Evolutionary conservation across 2,888 invertebrate genomes (phyloP).

Genomic region (Drosophila pegasa): DNA sequence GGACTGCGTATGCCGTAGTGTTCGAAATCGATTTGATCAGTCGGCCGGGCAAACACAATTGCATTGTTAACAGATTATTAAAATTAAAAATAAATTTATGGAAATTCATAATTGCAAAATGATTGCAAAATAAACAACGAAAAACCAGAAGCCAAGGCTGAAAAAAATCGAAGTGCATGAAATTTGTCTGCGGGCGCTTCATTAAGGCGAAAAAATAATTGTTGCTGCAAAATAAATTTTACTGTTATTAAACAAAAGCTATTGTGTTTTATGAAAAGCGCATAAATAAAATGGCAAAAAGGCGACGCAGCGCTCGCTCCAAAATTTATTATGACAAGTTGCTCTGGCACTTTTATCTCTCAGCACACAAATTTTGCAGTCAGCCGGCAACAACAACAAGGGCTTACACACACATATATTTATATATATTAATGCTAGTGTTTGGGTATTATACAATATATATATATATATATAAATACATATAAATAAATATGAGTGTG

Average conservation of each 20-base stretch:
- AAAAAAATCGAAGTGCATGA: constrained; percentile 63
- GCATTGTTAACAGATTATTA: constrained; percentile 75
- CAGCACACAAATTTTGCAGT: constrained; percentile 79
- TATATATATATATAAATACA: neutral
- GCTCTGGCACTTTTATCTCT: constrained; percentile 83
- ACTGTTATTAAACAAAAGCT: constrained; percentile 77
- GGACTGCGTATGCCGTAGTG: constrained; percentile 38
- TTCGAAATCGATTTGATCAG: constrained; percentile 52
- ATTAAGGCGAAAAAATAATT: constrained; percentile 58
- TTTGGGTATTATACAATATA: constrained; percentile 64
- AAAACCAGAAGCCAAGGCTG: constrained; percentile 4
- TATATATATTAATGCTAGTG: constrained; percentile 55
- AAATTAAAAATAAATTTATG: constrained; percentile 69
- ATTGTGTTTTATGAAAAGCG: constrained; percentile 79
- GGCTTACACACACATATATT: constrained; percentile 14
- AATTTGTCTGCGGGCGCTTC: constrained; percentile 62
- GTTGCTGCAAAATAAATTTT: constrained; percentile 62
- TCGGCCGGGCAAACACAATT: constrained; percentile 27
- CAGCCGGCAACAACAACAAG: constrained; percentile 44
- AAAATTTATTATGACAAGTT: constrained; percentile 84
- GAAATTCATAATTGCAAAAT: constrained; percentile 66
- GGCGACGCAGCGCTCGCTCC: constrained; percentile 62
- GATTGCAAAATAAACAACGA: constrained; percentile 27
- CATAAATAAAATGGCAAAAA: constrained; percentile 78
- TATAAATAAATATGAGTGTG: neutral